phyloP scores from a whole-genome alignment of 2,797 vertebrate genomes.

The Anisognathus igniventris region DNA sequence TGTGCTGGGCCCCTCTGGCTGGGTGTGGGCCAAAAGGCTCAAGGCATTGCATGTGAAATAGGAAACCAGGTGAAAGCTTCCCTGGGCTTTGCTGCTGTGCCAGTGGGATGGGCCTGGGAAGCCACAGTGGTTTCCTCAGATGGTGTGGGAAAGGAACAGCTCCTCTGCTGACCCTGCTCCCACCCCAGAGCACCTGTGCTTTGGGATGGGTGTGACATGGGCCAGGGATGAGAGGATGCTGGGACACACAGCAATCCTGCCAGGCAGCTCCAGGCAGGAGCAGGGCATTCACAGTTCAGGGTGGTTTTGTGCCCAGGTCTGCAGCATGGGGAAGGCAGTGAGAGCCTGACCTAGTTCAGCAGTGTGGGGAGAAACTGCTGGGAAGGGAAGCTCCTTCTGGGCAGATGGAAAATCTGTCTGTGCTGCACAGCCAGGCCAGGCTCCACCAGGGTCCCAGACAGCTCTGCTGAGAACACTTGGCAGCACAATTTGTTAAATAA shows the following conservation, averaged over 20 bases:
- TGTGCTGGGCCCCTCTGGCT: accelerated
- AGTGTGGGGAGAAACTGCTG: neutral
- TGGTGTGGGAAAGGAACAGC: neutral
- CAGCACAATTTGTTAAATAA: neutral
- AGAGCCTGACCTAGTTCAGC: neutral
- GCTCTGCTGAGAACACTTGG: conserved; percentile 9
- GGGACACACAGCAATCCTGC: neutral
- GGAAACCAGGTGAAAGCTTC: neutral
- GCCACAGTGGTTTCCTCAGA: neutral
- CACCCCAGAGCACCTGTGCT: neutral
- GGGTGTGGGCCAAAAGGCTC: neutral
- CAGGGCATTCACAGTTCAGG: neutral
- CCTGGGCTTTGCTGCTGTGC: accelerated
- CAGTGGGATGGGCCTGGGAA: neutral
- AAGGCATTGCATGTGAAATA: accelerated
- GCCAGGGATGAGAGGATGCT: neutral
- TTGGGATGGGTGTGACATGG: accelerated
- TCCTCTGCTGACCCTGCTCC: neutral
- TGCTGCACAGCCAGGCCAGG: neutral
- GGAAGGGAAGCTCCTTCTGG: conserved; percentile 4
- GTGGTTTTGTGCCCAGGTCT: neutral
- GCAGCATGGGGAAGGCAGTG: neutral
- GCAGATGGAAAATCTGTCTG: conserved; percentile 9
- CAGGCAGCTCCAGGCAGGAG: neutral
- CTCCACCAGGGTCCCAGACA: neutral